These are phyloP conservation scores for Nannobrachium achirus DNA, from an alignment of 2,113 vertebrate species.

Conservation along the genomic window DNA sequence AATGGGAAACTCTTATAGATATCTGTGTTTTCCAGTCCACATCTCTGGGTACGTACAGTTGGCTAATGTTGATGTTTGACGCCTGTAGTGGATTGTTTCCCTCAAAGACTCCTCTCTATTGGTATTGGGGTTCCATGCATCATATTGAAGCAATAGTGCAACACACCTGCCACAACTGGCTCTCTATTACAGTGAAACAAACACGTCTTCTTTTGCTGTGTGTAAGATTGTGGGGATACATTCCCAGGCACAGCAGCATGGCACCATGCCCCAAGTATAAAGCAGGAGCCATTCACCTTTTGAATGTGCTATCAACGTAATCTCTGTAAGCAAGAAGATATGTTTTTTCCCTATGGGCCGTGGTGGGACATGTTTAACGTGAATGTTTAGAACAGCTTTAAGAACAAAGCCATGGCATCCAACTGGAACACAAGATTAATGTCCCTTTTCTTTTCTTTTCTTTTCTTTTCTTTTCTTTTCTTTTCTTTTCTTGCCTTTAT, in stretches of 20 bases:
- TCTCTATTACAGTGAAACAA: too few relatives aligned
- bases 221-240: conserved; percentile 7
- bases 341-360: conserved; percentile 16
- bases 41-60: not conserved
- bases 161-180: too few relatives aligned
- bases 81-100: not conserved
- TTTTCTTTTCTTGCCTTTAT: too few relatives aligned
- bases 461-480: not conserved
- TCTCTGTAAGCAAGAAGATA: conserved; percentile 19
- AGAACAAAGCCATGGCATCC: not conserved
- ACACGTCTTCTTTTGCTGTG: too few relatives aligned
- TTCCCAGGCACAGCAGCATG: conserved; percentile 23
- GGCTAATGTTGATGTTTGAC: not conserved
- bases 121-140: too few relatives aligned
- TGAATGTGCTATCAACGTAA: conserved; percentile 36
- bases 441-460: not conserved
- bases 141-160: too few relatives aligned
- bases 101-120: not conserved
- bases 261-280: conserved; percentile 25
- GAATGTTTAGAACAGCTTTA: not conserved
- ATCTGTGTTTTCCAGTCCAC: too few relatives aligned
- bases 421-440: not conserved
- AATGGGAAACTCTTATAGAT: too few relatives aligned
- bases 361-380: conserved; percentile 21
- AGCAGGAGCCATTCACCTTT: conserved; percentile 22